Conservation (phyloP, 1,140 invertebrate genomes). For the Bombus balteatus region DNA sequence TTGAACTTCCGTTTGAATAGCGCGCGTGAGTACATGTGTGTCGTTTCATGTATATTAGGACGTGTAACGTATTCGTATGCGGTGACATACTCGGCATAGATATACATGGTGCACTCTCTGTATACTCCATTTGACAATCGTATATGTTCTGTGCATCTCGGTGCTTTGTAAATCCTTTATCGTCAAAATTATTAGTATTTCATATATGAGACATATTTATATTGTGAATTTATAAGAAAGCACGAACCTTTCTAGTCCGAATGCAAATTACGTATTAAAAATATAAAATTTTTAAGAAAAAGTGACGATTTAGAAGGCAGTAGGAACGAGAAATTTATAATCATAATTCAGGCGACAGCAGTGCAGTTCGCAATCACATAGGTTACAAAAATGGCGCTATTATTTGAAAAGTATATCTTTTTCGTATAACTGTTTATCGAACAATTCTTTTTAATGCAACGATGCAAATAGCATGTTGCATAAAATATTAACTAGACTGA, state of each 20-base stretch:
- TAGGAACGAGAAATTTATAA: not conserved
- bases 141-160: too few species aligned
- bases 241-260: too few species aligned
- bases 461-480: not conserved
- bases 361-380: not conserved
- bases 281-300: not conserved
- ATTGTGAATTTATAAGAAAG: not conserved
- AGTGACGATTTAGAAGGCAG: not conserved
- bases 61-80: conserved; percentile 2
- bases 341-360: not conserved
- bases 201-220: not conserved
- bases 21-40: not conserved
- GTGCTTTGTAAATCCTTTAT: not conserved
- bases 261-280: not conserved
- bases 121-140: not conserved
- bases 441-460: not conserved
- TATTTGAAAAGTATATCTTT: not conserved
- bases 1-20: conserved; percentile 39
- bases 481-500: not conserved
- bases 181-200: not conserved
- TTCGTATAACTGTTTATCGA: too few species aligned
- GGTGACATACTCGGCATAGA: not conserved
- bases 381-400: not conserved
- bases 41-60: not conserved
- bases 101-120: not conserved